Evolutionary conservation across 2,888 invertebrate genomes (phyloP).

Genomic region (Perithous albicinctus): DNA sequence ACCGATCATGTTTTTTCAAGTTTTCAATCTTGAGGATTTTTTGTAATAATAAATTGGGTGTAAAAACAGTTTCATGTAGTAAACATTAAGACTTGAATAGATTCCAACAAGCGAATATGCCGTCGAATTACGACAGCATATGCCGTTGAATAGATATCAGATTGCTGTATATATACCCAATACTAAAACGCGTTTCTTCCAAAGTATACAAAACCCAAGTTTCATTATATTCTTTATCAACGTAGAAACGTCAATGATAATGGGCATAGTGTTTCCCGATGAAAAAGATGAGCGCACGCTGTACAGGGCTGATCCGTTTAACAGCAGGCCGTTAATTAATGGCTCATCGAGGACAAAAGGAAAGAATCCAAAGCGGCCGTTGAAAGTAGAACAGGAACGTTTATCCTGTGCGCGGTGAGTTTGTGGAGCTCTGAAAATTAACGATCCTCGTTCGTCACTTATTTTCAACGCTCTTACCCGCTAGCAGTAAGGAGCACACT

Average conservation of each 20-base stretch:
- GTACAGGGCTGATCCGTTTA: slow-evolving; percentile 33
- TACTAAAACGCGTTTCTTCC: too few relatives aligned
- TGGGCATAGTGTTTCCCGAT: neutral
- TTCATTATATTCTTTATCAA: neutral
- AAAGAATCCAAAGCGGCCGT: slow-evolving; percentile 12
- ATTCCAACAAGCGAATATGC: neutral
- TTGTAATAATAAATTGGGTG: neutral
- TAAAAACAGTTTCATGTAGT: too few relatives aligned
- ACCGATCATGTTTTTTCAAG: neutral
- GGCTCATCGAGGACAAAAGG: slow-evolving; percentile 27
- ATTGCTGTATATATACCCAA: too few relatives aligned
- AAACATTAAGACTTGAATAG: neutral
- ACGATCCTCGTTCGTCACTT: slow-evolving; percentile 60
- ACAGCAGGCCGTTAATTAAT: slow-evolving; percentile 33
- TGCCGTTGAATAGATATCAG: too few relatives aligned
- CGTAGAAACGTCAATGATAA: neutral
- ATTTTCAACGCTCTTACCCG: slow-evolving; percentile 47
- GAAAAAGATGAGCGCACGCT: neutral
- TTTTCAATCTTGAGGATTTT: neutral
- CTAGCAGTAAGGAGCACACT: slow-evolving; percentile 27
- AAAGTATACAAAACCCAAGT: too few relatives aligned
- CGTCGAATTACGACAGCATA: neutral
- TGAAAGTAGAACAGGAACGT: slow-evolving; percentile 30
- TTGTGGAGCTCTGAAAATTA: slow-evolving; percentile 53
- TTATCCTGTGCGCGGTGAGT: slow-evolving; percentile 10